phyloP scores from a whole-genome alignment of 2,888 invertebrate genomes.

The Arrhopalites spinosus region DNA sequence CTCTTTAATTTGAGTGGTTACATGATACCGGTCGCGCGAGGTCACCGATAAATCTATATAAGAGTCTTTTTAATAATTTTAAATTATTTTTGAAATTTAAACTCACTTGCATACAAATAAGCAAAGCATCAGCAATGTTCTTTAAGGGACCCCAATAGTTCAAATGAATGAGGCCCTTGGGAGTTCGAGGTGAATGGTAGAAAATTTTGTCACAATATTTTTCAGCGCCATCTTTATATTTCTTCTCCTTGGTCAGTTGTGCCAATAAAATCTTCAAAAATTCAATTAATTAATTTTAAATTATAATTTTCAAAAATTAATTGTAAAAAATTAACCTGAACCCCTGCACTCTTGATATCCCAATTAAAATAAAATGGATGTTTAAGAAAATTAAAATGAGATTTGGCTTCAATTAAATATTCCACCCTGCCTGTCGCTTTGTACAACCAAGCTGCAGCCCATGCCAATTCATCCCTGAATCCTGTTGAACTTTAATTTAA shows the following conservation, averaged over 20 bases:
- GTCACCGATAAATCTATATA: too few species aligned
- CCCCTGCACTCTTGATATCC: slow-evolving; percentile 56
- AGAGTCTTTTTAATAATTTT: too few species aligned
- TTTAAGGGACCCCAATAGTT: slow-evolving; percentile 54
- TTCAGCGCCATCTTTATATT: slow-evolving; percentile 58
- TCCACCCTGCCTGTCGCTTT: slow-evolving; percentile 62
- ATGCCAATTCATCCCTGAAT: slow-evolving; percentile 65
- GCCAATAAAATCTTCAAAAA: slow-evolving; percentile 47
- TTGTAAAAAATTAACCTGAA: slow-evolving; percentile 34
- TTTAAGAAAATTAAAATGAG: slow-evolving; percentile 59
- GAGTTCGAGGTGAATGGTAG: slow-evolving; percentile 50
- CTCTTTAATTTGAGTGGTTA: too few species aligned
- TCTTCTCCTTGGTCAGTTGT: slow-evolving; percentile 44
- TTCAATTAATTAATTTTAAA: neutral
- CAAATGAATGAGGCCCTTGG: slow-evolving; percentile 55
- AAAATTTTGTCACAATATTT: slow-evolving; percentile 53
- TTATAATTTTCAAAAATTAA: neutral
- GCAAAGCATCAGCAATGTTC: slow-evolving; percentile 47
- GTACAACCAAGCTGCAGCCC: slow-evolving; percentile 66
- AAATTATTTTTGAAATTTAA: too few species aligned
- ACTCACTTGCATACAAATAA: slow-evolving; percentile 37
- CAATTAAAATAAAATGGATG: slow-evolving; percentile 51
- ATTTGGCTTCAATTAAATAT: slow-evolving; percentile 63
- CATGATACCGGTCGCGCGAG: too few species aligned
- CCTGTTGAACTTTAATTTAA: neutral